These are phyloP conservation scores for Telmatochromis brachygnathus DNA, from an alignment of 2,113 vertebrate species.

Conservation along the genomic window DNA sequence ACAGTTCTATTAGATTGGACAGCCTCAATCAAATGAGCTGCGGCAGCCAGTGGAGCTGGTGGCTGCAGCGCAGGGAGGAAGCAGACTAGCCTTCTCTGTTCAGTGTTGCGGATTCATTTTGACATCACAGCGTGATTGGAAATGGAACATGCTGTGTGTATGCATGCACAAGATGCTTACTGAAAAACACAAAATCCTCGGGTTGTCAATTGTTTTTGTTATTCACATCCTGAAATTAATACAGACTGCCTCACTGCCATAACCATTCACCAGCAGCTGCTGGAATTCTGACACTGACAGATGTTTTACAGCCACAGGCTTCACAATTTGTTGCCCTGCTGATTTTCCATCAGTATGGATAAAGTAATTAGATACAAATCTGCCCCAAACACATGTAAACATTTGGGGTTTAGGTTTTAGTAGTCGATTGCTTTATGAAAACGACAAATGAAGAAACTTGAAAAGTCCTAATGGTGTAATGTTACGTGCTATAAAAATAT, in stretches of 20 bases:
- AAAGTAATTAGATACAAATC: conserved; percentile 18
- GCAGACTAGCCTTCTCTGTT: background rate
- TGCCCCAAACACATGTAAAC: conserved; percentile 5
- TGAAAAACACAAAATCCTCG: background rate
- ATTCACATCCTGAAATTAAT: conserved; percentile 25
- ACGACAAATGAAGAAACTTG: background rate
- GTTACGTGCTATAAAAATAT: conserved; percentile 1
- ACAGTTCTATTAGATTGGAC: conserved; percentile 56
- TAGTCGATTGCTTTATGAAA: background rate
- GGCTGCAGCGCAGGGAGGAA: conserved; percentile 12
- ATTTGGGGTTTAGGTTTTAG: background rate
- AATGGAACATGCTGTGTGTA: conserved; percentile 33
- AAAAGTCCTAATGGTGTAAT: conserved; percentile 2
- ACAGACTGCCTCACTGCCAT: conserved; percentile 9
- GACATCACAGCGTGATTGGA: conserved; percentile 43
- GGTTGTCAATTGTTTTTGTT: conserved; percentile 20
- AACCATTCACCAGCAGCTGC: background rate
- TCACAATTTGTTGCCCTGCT: conserved; percentile 21
- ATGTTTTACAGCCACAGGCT: conserved; percentile 20
- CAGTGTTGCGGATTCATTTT: conserved; percentile 29
- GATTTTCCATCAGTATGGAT: conserved; percentile 40
- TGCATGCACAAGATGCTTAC: conserved; percentile 1
- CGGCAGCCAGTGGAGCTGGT: conserved; percentile 28
- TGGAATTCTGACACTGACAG: conserved; percentile 22
- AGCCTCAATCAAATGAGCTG: conserved; percentile 47